phyloP scores from a whole-genome alignment of 2,113 vertebrate genomes.

The Tringa solitaria region DNA sequence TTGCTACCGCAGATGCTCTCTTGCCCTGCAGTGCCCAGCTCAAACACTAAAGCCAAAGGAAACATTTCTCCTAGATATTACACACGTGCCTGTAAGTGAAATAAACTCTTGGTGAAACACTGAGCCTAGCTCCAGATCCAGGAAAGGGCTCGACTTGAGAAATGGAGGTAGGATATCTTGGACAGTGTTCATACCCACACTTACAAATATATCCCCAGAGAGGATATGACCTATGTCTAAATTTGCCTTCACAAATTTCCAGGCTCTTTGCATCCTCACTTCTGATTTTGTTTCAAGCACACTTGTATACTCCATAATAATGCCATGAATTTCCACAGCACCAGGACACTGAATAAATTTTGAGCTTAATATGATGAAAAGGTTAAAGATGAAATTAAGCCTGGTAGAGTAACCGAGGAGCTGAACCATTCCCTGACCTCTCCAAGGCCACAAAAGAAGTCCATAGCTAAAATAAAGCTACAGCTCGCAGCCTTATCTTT shows the following conservation, averaged over 20 bases:
- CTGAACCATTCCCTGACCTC: background rate
- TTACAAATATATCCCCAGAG: background rate
- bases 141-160: background rate
- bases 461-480: background rate
- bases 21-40: background rate
- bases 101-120: background rate
- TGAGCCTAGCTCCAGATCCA: background rate
- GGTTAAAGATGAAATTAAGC: background rate
- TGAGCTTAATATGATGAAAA: background rate
- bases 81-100: background rate
- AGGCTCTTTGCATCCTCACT: background rate
- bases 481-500: background rate
- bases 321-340: background rate
- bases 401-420: background rate
- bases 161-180: background rate
- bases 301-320: background rate
- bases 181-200: background rate
- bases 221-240: background rate
- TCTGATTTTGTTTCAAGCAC: background rate
- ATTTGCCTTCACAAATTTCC: background rate
- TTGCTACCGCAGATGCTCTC: background rate
- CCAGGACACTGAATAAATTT: background rate
- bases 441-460: background rate
- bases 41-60: background rate
- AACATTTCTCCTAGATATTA: background rate